Percentiles rank a stretch among this genome's conserved stretches.
These are phyloP conservation scores for Brenthis ino DNA, from an alignment of 2,888 invertebrate species.

Conservation along the genomic window DNA sequence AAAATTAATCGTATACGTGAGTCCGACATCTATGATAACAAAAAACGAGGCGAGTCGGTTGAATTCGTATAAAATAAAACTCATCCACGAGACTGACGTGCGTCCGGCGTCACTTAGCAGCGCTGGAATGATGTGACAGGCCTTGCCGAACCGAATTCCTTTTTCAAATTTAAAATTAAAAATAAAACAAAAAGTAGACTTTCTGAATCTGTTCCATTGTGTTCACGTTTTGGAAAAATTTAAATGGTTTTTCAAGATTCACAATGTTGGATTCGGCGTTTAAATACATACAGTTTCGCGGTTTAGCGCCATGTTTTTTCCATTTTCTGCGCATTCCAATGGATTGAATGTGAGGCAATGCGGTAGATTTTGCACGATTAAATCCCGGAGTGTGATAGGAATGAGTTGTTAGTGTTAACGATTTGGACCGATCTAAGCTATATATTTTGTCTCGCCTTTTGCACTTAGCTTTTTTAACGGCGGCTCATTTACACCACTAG, in stretches of 20 bases:
- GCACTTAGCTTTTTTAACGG: conserved; percentile 25
- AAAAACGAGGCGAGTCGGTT: conserved; percentile 73
- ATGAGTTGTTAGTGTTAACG: conserved; percentile 79
- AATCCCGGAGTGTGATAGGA: conserved; percentile 71
- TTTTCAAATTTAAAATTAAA: conserved; percentile 75
- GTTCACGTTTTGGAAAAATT: conserved; percentile 82
- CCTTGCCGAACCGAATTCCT: conserved; percentile 78
- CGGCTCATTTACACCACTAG: conserved; percentile 24
- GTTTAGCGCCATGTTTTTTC: conserved; percentile 83
- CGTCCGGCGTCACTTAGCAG: conserved; percentile 83
- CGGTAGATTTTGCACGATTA: conserved; percentile 76
- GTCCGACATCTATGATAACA: conserved; percentile 75
- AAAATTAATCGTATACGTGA: conserved; percentile 66
- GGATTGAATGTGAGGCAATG: conserved; percentile 66
- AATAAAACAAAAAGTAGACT: conserved; percentile 65
- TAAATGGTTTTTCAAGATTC: conserved; percentile 77
- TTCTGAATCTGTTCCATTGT: conserved; percentile 79
- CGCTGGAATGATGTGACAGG: conserved; percentile 82
- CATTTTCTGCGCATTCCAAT: conserved; percentile 78
- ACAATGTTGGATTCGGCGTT: conserved; percentile 78
- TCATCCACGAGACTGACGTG: conserved; percentile 76
- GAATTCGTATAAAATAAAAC: conserved; percentile 80
- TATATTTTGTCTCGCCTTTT: conserved; percentile 27
- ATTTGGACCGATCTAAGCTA: conserved; percentile 53
- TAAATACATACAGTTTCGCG: conserved; percentile 81